phyloP scores from a whole-genome alignment of 2,113 vertebrate species.

The Oreocharis arfaki region DNA sequence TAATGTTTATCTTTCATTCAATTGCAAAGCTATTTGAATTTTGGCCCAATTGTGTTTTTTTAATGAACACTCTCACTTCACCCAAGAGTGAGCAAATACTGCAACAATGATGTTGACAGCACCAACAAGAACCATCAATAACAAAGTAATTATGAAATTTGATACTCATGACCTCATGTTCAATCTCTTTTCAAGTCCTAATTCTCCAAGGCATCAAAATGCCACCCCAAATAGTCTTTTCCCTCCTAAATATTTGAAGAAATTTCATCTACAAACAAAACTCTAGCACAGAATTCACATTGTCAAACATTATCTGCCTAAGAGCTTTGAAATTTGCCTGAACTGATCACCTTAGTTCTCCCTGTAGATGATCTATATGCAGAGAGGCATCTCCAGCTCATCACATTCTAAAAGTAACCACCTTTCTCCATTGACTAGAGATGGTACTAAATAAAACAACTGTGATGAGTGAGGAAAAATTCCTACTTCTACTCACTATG shows the following conservation, averaged over 20 bases:
- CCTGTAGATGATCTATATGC: rapidly evolving
- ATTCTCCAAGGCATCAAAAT: neutral
- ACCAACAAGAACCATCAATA: neutral
- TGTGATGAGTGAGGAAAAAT: neutral
- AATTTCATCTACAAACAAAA: neutral
- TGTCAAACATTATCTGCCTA: neutral
- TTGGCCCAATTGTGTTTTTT: neutral
- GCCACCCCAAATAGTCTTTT: neutral
- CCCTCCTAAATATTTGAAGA: neutral
- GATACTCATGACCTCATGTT: neutral
- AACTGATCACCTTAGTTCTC: neutral
- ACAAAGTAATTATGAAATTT: neutral
- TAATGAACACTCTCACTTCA: neutral
- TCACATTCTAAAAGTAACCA: neutral
- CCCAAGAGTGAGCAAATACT: neutral
- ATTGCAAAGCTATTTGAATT: neutral
- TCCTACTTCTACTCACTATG: neutral
- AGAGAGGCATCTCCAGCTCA: neutral
- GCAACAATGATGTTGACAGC: neutral
- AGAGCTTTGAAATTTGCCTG: neutral
- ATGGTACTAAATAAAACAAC: neutral
- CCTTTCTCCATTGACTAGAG: neutral
- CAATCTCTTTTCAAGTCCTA: neutral
- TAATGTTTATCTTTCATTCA: neutral
- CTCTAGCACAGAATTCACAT: neutral